A percentile compares a stretch with the other conserved stretches of the same genome.
Conservation (phyloP, 1,140 invertebrate genomes). For the Cydia strobilella region DNA sequence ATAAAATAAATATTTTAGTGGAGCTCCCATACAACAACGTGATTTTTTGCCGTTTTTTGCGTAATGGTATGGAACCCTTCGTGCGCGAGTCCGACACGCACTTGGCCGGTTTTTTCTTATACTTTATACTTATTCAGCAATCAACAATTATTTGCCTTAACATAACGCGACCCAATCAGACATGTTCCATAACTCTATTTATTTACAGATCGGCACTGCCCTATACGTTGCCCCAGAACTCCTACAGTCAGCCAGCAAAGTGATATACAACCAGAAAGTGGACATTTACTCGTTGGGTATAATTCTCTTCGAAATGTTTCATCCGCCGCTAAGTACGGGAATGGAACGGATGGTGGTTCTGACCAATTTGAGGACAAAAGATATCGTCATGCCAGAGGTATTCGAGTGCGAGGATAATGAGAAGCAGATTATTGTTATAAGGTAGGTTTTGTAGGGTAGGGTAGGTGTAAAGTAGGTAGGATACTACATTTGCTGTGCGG, state of each 20-base stretch:
- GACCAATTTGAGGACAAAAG: constrained; percentile 55
- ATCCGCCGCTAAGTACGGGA: constrained; percentile 88
- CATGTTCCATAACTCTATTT: too few relatives aligned
- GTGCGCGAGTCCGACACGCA: too few relatives aligned
- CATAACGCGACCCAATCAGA: too few relatives aligned
- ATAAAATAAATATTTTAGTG: too few relatives aligned
- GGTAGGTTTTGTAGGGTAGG: too few relatives aligned
- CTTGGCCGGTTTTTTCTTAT: too few relatives aligned
- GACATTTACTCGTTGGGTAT: constrained; percentile 95
- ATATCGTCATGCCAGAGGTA: constrained; percentile 66
- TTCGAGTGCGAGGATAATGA: constrained; percentile 62
- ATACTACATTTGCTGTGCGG: too few relatives aligned
- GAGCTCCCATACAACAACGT: too few relatives aligned
- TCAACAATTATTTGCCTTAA: too few relatives aligned
- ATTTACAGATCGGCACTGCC: constrained; percentile 90
- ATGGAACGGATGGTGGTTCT: constrained; percentile 93
- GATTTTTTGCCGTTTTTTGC: too few relatives aligned
- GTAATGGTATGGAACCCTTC: too few relatives aligned
- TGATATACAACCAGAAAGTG: constrained; percentile 95
- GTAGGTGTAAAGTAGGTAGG: too few relatives aligned
- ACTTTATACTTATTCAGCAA: neutral
- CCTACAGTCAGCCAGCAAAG: constrained; percentile 83
- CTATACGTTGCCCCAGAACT: constrained; percentile 97
- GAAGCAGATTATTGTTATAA: constrained; percentile 76
- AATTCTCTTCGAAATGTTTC: constrained; percentile 98